Conservation (phyloP, 53 echinoderm and acorn worm genomes). For the Paracentrotus lividus region DNA sequence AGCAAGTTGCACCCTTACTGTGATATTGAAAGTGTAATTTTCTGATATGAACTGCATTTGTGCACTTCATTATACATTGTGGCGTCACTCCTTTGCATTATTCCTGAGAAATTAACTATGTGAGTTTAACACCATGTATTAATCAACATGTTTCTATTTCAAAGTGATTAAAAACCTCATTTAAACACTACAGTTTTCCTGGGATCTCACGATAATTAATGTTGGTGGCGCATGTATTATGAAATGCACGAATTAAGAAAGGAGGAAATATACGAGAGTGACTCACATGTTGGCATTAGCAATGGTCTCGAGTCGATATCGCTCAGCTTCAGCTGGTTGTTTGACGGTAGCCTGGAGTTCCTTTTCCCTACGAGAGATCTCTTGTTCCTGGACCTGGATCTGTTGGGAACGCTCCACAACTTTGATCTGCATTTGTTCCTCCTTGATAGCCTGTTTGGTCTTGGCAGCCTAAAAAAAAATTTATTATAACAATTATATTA, state of each 20-base stretch:
- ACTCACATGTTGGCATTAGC: constrained; percentile 89
- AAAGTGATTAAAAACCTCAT: no score
- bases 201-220: no score
- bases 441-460: constrained; percentile 92
- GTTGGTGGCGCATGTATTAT: no score
- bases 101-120: no score
- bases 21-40: no score
- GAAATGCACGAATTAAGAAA: neutral
- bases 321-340: constrained; percentile 90
- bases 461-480: constrained; percentile 82
- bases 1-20: no score
- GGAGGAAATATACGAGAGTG: neutral
- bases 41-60: no score
- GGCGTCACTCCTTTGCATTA: no score
- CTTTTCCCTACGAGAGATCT: constrained; percentile 87
- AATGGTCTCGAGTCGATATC: constrained; percentile 86
- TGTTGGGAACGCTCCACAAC: constrained; percentile 89
- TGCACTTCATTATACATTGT: no score
- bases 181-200: no score
- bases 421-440: constrained; percentile 94
- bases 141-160: no score
- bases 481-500: neutral
- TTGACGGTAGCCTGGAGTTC: constrained; percentile 86
- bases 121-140: no score
- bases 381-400: constrained; percentile 92